Evolutionary conservation across 2,888 invertebrate genomes (phyloP).

Genomic region (Caenorhabditis uteleia): DNA sequence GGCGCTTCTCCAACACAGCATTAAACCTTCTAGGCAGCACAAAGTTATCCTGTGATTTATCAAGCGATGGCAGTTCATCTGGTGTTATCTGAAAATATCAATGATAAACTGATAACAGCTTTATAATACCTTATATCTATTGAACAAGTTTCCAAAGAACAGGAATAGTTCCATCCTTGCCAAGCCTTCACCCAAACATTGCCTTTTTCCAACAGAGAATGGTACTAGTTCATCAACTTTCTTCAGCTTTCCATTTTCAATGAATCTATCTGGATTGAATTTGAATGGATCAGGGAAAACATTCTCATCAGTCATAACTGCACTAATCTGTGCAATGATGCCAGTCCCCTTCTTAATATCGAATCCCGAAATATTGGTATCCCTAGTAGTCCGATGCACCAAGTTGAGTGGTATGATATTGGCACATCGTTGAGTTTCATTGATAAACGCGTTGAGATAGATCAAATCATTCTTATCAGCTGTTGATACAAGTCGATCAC

Average conservation of each 20-base stretch:
- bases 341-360: constrained; percentile 22
- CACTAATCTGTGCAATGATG: constrained; percentile 34
- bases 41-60: not conserved
- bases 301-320: constrained; percentile 30
- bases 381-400: constrained; percentile 21
- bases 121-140: constrained; percentile 35
- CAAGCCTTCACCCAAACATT: constrained; percentile 43
- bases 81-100: constrained; percentile 1
- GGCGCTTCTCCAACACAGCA: not conserved
- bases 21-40: not conserved
- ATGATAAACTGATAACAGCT: too few species aligned
- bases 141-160: constrained; percentile 42
- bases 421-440: constrained; percentile 34
- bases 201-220: constrained; percentile 43
- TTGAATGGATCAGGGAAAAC: constrained; percentile 26
- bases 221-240: constrained; percentile 40
- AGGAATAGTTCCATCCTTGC: constrained; percentile 48
- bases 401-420: constrained; percentile 33
- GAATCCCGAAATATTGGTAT: constrained; percentile 16
- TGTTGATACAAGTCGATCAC: constrained; percentile 39
- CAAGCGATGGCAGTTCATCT: not conserved
- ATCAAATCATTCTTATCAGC: constrained; percentile 45
- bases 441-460: constrained; percentile 47
- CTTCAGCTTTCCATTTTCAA: constrained; percentile 52
- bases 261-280: constrained; percentile 36